A percentile compares a stretch with the other conserved stretches of the same genome.
Conservation (phyloP, 2,888 invertebrate genomes). For the Abscondita cerata region DNA sequence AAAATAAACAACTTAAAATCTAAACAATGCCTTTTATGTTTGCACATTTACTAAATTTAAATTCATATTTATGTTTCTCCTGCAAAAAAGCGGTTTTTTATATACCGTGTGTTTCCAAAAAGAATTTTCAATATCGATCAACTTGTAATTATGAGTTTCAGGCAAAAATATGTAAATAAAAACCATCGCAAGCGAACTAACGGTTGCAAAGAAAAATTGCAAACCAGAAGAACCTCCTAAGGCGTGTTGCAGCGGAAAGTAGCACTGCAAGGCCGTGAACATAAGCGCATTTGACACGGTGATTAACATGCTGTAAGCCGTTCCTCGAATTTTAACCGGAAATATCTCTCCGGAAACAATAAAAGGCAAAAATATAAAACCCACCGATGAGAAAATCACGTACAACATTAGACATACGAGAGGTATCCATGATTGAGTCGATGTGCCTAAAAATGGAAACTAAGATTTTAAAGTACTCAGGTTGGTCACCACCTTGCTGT, state of each 20-base stretch:
- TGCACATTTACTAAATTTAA: no score
- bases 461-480: no score
- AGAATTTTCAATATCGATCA: conserved; percentile 60
- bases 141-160: conserved; percentile 60
- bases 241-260: conserved; percentile 51
- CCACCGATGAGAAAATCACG: no score
- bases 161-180: conserved; percentile 59
- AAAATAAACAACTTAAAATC: no score
- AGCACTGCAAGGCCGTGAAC: conserved; percentile 65
- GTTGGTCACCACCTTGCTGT: conserved; percentile 49
- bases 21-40: no score
- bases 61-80: no score
- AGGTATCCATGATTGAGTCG: conserved; percentile 59
- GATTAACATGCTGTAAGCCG: conserved; percentile 62
- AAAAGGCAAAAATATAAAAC: no score
- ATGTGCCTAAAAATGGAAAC: conserved; percentile 46
- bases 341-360: no score
- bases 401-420: conserved; percentile 52
- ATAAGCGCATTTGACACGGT: conserved; percentile 65
- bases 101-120: conserved; percentile 53
- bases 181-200: conserved; percentile 56
- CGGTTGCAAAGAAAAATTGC: conserved; percentile 64
- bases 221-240: conserved; percentile 61
- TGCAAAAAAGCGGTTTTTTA: no score
- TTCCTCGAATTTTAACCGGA: no score